Percentiles rank a stretch among this genome's conserved stretches.
Conservation (phyloP, 2,797 vertebrate genomes). For the Champsocephalus esox region DNA sequence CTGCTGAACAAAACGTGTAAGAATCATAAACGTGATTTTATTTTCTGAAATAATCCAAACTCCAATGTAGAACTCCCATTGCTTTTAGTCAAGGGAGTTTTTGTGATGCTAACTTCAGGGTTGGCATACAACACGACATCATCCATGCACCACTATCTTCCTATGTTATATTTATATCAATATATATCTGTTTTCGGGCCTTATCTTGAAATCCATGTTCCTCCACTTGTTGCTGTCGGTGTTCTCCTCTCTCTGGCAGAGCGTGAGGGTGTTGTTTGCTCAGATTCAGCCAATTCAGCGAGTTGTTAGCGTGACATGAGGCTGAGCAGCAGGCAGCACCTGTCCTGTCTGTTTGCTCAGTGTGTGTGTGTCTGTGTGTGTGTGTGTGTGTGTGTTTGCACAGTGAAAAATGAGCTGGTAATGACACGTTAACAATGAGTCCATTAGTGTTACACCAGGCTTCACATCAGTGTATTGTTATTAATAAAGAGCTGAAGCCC, state of each 20-base stretch:
- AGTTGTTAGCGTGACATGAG: constrained; percentile 31
- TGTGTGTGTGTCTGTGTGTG: constrained; percentile 47
- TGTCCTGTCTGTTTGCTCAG: constrained; percentile 65
- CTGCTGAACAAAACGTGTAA: too few species aligned
- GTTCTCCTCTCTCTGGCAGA: not conserved
- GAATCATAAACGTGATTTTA: too few species aligned
- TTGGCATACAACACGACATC: too few species aligned
- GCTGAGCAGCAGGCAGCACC: constrained; percentile 52
- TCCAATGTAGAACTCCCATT: too few species aligned
- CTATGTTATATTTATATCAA: too few species aligned
- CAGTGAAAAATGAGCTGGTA: constrained; percentile 58
- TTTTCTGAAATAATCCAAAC: too few species aligned
- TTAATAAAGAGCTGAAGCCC: not conserved
- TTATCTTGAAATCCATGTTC: not conserved
- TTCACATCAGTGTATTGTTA: constrained; percentile 19
- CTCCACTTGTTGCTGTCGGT: not conserved
- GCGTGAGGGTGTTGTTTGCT: constrained; percentile 1
- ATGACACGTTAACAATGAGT: constrained; percentile 71
- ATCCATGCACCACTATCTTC: not conserved
- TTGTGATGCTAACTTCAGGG: too few species aligned
- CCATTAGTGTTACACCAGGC: constrained; percentile 52
- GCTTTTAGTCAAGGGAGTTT: too few species aligned
- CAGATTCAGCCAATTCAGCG: not conserved
- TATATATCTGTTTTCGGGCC: not conserved
- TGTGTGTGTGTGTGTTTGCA: constrained; percentile 51